phyloP scores from a whole-genome alignment of 2,113 vertebrate species.

The Oceanodroma tethys region DNA sequence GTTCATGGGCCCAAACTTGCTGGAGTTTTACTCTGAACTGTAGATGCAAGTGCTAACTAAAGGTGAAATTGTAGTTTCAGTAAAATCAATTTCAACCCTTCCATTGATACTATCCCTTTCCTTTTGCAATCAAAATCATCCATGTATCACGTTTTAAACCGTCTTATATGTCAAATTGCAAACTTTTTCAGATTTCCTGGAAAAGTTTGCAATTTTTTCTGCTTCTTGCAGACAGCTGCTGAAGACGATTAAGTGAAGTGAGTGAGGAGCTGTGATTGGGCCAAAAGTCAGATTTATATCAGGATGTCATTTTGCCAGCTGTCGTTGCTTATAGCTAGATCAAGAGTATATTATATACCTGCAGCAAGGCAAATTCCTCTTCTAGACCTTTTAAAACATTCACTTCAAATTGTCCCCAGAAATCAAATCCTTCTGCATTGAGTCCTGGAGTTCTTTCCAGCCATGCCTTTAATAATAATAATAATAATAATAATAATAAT shows the following conservation, averaged over 20 bases:
- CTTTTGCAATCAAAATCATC: not conserved
- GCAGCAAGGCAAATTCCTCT: constrained; percentile 77
- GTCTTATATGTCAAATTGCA: not conserved
- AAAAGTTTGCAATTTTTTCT: not conserved
- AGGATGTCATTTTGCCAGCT: not conserved
- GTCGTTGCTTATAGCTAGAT: not conserved
- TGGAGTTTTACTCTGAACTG: not conserved
- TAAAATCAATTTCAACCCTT: not conserved
- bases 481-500: not conserved
- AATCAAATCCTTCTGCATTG: constrained; percentile 88
- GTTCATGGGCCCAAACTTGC: not conserved
- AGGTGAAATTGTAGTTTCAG: not conserved
- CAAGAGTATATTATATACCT: constrained; percentile 72
- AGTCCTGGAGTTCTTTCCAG: constrained; percentile 95
- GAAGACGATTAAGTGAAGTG: not conserved
- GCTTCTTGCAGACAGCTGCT: not conserved
- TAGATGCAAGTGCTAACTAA: not conserved
- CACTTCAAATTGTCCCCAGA: constrained; percentile 88
- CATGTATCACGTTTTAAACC: not conserved
- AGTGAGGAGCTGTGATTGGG: not conserved
- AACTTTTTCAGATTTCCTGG: not conserved
- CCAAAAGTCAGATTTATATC: not conserved
- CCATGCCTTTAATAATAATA: constrained; percentile 84
- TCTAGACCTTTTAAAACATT: constrained; percentile 85
- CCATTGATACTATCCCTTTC: not conserved